phyloP scores from a whole-genome alignment of 1,140 invertebrate genomes.

The Theocolax elegans region DNA sequence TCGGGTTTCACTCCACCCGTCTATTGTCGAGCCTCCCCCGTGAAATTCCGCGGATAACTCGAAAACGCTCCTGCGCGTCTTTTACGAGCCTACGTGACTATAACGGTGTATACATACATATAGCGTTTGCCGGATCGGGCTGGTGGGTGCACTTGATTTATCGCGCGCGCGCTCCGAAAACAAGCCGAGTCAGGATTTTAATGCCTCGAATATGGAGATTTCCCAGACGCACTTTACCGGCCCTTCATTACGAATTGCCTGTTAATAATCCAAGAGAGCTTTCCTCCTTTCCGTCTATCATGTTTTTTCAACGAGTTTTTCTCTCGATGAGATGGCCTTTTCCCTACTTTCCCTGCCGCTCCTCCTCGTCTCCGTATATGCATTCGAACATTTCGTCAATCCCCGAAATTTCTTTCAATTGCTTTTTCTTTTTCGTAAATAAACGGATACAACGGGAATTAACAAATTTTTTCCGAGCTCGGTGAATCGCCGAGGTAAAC shows the following conservation, averaged over 20 bases:
- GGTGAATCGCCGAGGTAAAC: no score
- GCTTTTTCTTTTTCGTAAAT: no score
- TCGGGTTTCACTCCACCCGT: conserved; percentile 11
- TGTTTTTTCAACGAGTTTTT: neutral
- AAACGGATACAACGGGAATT: no score
- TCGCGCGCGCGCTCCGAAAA: conserved; percentile 29
- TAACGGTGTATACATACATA: neutral
- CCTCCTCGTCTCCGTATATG: no score
- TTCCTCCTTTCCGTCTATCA: neutral
- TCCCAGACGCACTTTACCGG: conserved; percentile 7
- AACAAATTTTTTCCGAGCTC: no score
- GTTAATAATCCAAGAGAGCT: conserved; percentile 25
- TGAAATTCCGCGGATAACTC: conserved; percentile 52
- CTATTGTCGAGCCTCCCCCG: conserved; percentile 4
- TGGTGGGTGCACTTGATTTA: conserved; percentile 34
- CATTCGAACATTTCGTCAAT: no score
- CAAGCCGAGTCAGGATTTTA: conserved; percentile 42
- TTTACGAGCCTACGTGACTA: conserved; percentile 27
- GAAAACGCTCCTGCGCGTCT: conserved; percentile 45
- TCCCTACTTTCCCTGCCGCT: neutral
- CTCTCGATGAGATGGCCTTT: neutral
- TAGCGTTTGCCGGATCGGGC: no score
- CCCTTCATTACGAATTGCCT: conserved; percentile 21
- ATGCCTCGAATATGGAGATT: conserved; percentile 28
- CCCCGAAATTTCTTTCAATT: no score